phyloP scores from a whole-genome alignment of 2,113 vertebrate species.

The Catharus minimus region DNA sequence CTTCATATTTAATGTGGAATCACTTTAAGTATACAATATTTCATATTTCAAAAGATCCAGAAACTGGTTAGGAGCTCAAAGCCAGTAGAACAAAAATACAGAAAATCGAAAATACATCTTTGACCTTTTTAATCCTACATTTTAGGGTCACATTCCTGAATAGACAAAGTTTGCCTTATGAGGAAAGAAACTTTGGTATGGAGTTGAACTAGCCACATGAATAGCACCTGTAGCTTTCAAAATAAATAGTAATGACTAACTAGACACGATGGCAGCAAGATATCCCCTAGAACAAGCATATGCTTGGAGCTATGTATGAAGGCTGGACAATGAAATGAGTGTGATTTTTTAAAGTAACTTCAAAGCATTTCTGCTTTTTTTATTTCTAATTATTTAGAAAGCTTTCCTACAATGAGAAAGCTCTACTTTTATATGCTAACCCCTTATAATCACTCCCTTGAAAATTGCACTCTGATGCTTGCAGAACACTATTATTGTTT shows the following conservation, averaged over 20 bases:
- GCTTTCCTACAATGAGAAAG: neutral
- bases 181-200: constrained; percentile 49
- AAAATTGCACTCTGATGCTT: neutral
- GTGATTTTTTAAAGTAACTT: neutral
- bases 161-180: neutral
- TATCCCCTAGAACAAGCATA: neutral
- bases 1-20: constrained; percentile 67
- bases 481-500: neutral
- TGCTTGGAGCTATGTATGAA: neutral
- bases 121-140: constrained; percentile 36
- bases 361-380: neutral
- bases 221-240: constrained; percentile 51
- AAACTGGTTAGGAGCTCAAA: constrained; percentile 39
- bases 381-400: constrained; percentile 1
- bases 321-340: neutral
- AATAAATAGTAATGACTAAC: constrained; percentile 51
- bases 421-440: neutral
- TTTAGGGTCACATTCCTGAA: constrained; percentile 9
- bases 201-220: constrained; percentile 39
- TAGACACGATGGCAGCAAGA: neutral
- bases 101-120: constrained; percentile 35
- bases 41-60: constrained; percentile 54
- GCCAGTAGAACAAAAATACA: constrained; percentile 50
- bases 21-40: constrained; percentile 55
- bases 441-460: neutral